phyloP scores from a whole-genome alignment of 1,140 invertebrate genomes.

The Zophobas morio region DNA sequence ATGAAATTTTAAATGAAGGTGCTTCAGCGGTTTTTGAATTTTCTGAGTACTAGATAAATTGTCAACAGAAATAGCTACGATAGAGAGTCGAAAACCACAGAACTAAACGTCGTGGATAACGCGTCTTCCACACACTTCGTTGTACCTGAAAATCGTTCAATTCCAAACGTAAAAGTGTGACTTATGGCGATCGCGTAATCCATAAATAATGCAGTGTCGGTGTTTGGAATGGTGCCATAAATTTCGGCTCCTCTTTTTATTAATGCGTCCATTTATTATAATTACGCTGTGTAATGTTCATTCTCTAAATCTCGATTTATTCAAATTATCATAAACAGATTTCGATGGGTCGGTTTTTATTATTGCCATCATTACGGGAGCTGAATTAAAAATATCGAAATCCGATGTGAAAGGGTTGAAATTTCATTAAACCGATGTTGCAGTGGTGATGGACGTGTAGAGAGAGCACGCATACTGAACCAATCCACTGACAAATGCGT shows the following conservation, averaged over 20 bases:
- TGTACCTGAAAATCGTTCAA: neutral
- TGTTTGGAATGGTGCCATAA: slow-evolving; percentile 27
- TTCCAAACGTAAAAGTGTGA: slow-evolving; percentile 10
- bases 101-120: too few species aligned
- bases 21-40: too few species aligned
- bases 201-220: slow-evolving; percentile 13
- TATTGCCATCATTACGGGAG: neutral
- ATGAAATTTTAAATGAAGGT: too few species aligned
- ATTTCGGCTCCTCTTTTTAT: slow-evolving; percentile 14
- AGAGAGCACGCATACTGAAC: slow-evolving; percentile 5
- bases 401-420: slow-evolving; percentile 8
- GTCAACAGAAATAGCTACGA: too few species aligned
- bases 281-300: slow-evolving; percentile 13
- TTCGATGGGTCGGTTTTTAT: slow-evolving; percentile 11
- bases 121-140: too few species aligned
- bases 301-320: neutral
- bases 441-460: slow-evolving; percentile 17
- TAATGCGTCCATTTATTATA: slow-evolving; percentile 13
- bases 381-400: slow-evolving; percentile 19
- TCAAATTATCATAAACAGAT: slow-evolving; percentile 27
- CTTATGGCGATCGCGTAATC: neutral
- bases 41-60: too few species aligned
- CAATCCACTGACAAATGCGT: slow-evolving; percentile 67
- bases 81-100: too few species aligned
- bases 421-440: slow-evolving; percentile 11